phyloP scores from a whole-genome alignment of 2,113 vertebrate genomes.

The Bothrops jararaca region DNA sequence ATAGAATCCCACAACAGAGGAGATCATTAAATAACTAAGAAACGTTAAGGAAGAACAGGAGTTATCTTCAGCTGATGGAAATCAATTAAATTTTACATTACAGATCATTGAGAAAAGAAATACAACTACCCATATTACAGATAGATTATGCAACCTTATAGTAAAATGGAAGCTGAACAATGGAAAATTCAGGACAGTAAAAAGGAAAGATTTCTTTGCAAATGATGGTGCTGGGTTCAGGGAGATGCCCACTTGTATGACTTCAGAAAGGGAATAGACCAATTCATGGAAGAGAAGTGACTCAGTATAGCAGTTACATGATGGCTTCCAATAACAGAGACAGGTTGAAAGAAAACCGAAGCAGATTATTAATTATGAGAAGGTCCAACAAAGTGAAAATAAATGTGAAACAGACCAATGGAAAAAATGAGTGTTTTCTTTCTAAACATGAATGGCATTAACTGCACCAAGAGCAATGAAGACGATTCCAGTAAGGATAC shows the following conservation, averaged over 20 bases:
- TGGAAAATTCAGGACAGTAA: neutral
- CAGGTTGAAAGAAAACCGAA: neutral
- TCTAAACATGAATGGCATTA: neutral
- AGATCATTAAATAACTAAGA: constrained; percentile 89
- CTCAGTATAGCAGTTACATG: neutral
- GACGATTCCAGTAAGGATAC: constrained; percentile 80
- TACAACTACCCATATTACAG: neutral
- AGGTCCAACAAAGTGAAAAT: neutral
- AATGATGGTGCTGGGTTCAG: neutral
- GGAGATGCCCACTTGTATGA: neutral
- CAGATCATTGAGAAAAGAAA: neutral
- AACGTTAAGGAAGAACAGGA: constrained; percentile 51
- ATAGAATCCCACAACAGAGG: constrained; percentile 94
- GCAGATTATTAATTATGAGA: neutral
- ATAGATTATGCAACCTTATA: neutral
- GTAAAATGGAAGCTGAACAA: neutral
- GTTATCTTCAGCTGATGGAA: neutral
- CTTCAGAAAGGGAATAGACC: neutral
- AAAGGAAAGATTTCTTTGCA: neutral
- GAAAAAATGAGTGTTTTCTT: neutral
- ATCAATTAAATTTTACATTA: neutral
- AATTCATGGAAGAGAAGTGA: neutral
- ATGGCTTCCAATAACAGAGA: neutral
- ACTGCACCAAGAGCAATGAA: neutral
- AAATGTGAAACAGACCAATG: neutral